Evolutionary conservation across 1,140 invertebrate genomes (phyloP).

Genomic region (Drosophila subpulchrella): DNA sequence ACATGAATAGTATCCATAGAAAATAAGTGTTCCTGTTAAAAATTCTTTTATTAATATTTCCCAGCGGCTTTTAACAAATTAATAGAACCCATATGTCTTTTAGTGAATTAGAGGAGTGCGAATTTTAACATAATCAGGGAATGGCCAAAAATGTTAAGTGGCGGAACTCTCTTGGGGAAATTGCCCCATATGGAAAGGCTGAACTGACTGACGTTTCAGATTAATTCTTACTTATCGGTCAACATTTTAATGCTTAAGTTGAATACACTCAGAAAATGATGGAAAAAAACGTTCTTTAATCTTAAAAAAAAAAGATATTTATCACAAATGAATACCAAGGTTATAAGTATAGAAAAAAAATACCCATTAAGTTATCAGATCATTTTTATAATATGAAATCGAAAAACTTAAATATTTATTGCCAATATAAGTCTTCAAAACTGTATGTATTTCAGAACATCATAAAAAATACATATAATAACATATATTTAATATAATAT

Average conservation of each 20-base stretch:
- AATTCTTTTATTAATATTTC: neutral
- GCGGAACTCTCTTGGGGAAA: neutral
- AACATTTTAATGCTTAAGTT: constrained; percentile 4
- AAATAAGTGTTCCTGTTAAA: neutral
- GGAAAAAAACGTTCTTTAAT: no score
- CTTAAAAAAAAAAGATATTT: no score
- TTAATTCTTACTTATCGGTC: constrained; percentile 17
- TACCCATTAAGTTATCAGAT: no score
- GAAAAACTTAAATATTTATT: no score
- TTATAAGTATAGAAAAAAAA: no score
- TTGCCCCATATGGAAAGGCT: neutral
- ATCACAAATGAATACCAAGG: no score
- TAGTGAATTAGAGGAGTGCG: no score
- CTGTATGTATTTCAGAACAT: no score
- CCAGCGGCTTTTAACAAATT: neutral
- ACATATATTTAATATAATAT: no score
- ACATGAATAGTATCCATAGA: neutral
- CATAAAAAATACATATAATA: no score
- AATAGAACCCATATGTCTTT: neutral
- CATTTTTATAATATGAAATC: no score
- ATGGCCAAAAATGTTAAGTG: neutral
- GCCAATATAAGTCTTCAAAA: no score
- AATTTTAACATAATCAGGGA: neutral
- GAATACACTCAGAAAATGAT: neutral
- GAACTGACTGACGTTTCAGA: constrained; percentile 5